Conservation (phyloP, 35 echinoderm and acorn worm species). For the Antedon bifida region DNA sequence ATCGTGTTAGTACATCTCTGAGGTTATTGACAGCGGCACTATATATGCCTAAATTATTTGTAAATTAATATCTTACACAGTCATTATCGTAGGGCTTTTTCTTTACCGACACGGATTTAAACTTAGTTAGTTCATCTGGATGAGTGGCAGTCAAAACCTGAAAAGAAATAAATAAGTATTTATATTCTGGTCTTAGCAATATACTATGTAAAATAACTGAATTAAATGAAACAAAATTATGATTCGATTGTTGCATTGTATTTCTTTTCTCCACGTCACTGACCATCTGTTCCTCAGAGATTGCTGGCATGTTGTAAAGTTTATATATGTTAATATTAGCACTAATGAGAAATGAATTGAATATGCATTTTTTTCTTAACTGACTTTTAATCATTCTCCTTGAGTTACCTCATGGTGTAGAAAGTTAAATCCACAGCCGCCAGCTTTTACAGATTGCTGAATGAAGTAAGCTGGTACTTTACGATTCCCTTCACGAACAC, state of each 20-base stretch:
- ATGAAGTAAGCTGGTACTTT: slow-evolving; percentile 52
- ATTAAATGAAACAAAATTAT: not conserved
- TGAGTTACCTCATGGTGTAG: slow-evolving; percentile 58
- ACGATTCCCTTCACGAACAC: slow-evolving; percentile 35
- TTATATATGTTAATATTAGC: too few species aligned
- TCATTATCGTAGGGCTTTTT: slow-evolving; percentile 50
- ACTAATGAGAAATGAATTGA: too few species aligned
- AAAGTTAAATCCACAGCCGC: slow-evolving; percentile 63
- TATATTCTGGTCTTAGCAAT: not conserved
- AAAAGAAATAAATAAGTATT: slow-evolving; percentile 7
- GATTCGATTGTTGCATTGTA: too few species aligned
- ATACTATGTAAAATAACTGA: not conserved
- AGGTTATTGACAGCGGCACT: too few species aligned
- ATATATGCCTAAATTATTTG: too few species aligned
- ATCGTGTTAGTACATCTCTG: too few species aligned
- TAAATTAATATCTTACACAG: slow-evolving; percentile 32
- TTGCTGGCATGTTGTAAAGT: too few species aligned
- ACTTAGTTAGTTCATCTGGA: slow-evolving; percentile 40
- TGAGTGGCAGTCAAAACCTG: slow-evolving; percentile 31
- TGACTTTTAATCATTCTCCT: too few species aligned
- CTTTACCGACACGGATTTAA: slow-evolving; percentile 49
- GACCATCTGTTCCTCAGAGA: too few species aligned
- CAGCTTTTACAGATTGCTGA: slow-evolving; percentile 27
- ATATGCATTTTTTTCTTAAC: too few species aligned
- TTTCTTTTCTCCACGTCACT: too few species aligned